phyloP scores from a whole-genome alignment of 2,888 invertebrate genomes.

The Ormia ochracea region DNA sequence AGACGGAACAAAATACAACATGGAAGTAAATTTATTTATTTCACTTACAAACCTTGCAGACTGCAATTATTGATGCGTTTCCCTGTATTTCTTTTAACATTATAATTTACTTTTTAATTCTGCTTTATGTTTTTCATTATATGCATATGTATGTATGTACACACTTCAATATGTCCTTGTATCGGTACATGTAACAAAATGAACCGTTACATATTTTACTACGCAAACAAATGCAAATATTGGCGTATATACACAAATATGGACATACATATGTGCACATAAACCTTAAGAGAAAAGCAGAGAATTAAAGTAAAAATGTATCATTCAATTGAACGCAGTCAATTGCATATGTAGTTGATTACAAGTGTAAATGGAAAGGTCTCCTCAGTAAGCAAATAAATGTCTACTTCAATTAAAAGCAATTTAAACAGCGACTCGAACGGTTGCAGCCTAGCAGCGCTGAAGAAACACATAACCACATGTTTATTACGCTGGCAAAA shows the following conservation, averaged over 20 bases:
- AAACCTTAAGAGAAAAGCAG: not conserved
- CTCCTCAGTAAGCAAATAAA: constrained; percentile 26
- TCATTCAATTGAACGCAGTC: constrained; percentile 43
- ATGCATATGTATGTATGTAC: no score
- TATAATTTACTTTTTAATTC: no score
- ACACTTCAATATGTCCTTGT: no score
- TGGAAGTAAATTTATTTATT: no score
- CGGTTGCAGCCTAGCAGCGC: constrained; percentile 67
- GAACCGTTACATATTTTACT: constrained; percentile 41
- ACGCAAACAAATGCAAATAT: no score
- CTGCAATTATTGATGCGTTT: no score
- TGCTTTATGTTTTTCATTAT: no score
- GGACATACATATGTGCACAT: no score
- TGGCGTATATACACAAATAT: no score
- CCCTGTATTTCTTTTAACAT: no score
- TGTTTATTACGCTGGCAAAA: constrained; percentile 68
- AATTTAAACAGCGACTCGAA: constrained; percentile 71
- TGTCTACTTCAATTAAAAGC: constrained; percentile 67
- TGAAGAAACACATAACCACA: constrained; percentile 70
- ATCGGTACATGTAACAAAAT: not conserved
- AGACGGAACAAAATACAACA: no score
- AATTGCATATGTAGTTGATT: constrained; percentile 25
- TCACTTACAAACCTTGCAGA: no score
- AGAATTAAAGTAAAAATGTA: constrained; percentile 7
- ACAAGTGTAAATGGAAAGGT: not conserved